Conservation (phyloP, 1,140 invertebrate genomes). For the Pogonomyrmex californicus region DNA sequence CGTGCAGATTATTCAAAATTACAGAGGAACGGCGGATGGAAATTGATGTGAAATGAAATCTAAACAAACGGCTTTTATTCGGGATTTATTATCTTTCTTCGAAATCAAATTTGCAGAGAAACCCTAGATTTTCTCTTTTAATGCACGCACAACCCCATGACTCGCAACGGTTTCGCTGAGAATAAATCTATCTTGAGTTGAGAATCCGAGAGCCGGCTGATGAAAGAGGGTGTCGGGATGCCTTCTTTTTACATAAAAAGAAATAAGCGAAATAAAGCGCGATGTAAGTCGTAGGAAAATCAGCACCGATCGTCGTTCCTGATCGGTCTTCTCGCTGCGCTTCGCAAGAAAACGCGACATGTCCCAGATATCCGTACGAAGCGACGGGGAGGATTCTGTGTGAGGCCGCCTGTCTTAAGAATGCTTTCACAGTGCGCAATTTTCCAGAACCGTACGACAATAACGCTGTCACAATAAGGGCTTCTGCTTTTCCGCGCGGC, state of each 20-base stretch:
- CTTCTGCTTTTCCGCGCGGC: slow-evolving; percentile 42
- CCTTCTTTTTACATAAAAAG: neutral
- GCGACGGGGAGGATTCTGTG: slow-evolving; percentile 52
- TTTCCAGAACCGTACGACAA: slow-evolving; percentile 84
- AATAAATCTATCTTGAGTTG: neutral
- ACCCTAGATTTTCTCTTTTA: neutral
- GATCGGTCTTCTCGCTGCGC: slow-evolving; percentile 17
- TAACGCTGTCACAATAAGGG: slow-evolving; percentile 83
- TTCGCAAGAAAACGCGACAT: slow-evolving; percentile 17
- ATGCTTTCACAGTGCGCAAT: slow-evolving; percentile 81
- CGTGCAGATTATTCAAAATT: neutral
- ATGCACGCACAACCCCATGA: neutral
- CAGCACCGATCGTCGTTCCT: slow-evolving; percentile 13
- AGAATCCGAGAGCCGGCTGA: neutral
- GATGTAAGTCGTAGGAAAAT: slow-evolving; percentile 20
- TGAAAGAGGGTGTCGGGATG: neutral
- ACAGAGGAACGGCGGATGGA: neutral
- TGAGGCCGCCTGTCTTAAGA: slow-evolving; percentile 69
- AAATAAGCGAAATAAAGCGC: neutral
- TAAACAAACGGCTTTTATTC: neutral
- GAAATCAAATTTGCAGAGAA: neutral
- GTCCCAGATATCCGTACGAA: slow-evolving; percentile 33
- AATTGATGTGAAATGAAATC: slow-evolving; percentile 12
- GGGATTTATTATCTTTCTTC: neutral
- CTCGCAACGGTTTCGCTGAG: neutral